Conservation (phyloP, 2,797 vertebrate genomes). For the Xiphophorus birchmanni region DNA sequence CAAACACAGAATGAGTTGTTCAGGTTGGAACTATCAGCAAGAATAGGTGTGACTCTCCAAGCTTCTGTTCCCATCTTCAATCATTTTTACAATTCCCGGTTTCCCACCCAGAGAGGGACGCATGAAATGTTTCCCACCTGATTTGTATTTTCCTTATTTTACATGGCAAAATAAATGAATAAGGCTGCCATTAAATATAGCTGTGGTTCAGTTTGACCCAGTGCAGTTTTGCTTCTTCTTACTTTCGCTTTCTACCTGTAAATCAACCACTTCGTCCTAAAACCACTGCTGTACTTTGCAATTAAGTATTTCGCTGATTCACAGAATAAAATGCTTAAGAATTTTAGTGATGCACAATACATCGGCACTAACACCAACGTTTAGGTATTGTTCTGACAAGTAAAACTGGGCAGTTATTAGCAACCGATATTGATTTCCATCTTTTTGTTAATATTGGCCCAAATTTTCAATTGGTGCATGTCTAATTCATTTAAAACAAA, state of each 20-base stretch:
- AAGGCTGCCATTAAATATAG: neutral
- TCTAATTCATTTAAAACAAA: too few relatives aligned
- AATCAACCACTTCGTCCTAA: neutral
- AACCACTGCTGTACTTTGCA: neutral
- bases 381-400: too few relatives aligned
- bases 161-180: neutral
- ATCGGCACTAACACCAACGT: too few relatives aligned
- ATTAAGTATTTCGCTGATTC: neutral
- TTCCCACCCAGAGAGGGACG: neutral
- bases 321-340: neutral
- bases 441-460: too few relatives aligned
- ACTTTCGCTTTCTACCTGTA: neutral
- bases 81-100: neutral
- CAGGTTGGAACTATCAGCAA: conserved; percentile 8
- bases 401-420: too few relatives aligned
- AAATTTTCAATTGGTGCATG: too few relatives aligned
- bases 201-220: neutral
- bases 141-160: neutral
- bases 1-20: conserved; percentile 20
- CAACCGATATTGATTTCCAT: too few relatives aligned
- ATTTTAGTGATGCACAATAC: neutral
- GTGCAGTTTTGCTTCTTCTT: neutral
- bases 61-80: neutral
- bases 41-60: neutral
- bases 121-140: neutral